These are phyloP conservation scores for Enteromius radiatus DNA, from an alignment of 2,797 vertebrate species.

Conservation along the genomic window DNA sequence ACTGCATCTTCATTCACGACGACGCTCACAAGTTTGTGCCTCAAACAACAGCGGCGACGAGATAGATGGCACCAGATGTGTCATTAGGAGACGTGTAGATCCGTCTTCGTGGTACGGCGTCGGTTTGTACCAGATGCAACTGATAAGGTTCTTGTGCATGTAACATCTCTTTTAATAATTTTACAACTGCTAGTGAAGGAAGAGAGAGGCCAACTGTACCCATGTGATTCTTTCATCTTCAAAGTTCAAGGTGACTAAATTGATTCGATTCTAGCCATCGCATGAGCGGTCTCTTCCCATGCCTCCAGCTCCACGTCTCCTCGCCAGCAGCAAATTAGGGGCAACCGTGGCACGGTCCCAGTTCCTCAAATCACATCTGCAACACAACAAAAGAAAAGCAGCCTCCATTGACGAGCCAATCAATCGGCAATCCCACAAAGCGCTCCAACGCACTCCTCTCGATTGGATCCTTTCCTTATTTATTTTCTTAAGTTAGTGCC, in stretches of 20 bases:
- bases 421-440: constrained; percentile 62
- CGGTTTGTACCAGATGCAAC: constrained; percentile 16
- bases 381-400: constrained; percentile 61
- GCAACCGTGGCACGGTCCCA: constrained; percentile 63
- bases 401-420: constrained; percentile 64
- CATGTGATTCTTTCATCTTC: constrained; percentile 70
- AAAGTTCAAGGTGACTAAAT: constrained; percentile 76
- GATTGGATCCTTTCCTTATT: constrained; percentile 55
- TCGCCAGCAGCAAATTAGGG: constrained; percentile 65
- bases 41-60: constrained; percentile 45
- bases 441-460: constrained; percentile 45
- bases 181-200: constrained; percentile 19
- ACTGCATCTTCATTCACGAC: constrained; percentile 51
- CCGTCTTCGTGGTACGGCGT: constrained; percentile 15
- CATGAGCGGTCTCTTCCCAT: constrained; percentile 45
- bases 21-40: constrained; percentile 35
- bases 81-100: constrained; percentile 1
- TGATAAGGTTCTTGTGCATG: constrained; percentile 17
- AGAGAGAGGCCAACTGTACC: constrained; percentile 58
- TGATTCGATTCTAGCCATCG: constrained; percentile 67
- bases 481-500: constrained; percentile 54
- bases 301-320: constrained; percentile 61
- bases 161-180: constrained; percentile 7
- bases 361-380: constrained; percentile 64
- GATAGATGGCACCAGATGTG: constrained; percentile 31